These are phyloP conservation scores for Phortica okadai DNA, from an alignment of 2,888 invertebrate species.

Conservation along the genomic window DNA sequence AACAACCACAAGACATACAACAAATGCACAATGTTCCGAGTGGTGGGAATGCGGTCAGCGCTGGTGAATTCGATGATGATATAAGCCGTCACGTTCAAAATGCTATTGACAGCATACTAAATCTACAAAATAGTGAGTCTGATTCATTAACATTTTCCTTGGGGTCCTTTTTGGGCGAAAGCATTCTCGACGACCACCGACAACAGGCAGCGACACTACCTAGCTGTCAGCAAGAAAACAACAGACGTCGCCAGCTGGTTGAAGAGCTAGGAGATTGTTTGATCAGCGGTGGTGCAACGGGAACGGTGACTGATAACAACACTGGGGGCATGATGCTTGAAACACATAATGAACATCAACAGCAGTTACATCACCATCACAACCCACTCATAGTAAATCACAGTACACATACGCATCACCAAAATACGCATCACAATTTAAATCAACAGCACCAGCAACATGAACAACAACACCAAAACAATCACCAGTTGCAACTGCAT, in stretches of 20 bases:
- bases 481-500: slow-evolving; percentile 46
- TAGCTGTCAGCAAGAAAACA: slow-evolving; percentile 61
- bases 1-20: slow-evolving; percentile 50
- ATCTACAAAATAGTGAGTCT: slow-evolving; percentile 79
- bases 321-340: slow-evolving; percentile 63
- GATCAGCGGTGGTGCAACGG: slow-evolving; percentile 66
- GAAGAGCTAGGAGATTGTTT: slow-evolving; percentile 75
- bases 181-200: slow-evolving; percentile 72
- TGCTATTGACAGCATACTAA: slow-evolving; percentile 87
- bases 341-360: slow-evolving; percentile 56
- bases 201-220: slow-evolving; percentile 53
- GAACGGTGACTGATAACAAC: slow-evolving; percentile 63
- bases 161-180: slow-evolving; percentile 75
- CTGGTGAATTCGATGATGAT: slow-evolving; percentile 79
- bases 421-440: slow-evolving; percentile 39
- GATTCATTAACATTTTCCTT: slow-evolving; percentile 76
- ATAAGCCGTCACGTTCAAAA: slow-evolving; percentile 87
- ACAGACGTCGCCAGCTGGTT: slow-evolving; percentile 62
- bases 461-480: slow-evolving; percentile 54
- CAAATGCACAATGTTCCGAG: slow-evolving; percentile 59
- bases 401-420: slow-evolving; percentile 37
- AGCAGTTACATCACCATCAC: slow-evolving; percentile 56
- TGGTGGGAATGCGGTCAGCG: slow-evolving; percentile 49
- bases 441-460: slow-evolving; percentile 47
- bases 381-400: not conserved